These are phyloP conservation scores for Pegea sp. DNA, from an alignment of 23 tunicate species.

Conservation along the genomic window DNA sequence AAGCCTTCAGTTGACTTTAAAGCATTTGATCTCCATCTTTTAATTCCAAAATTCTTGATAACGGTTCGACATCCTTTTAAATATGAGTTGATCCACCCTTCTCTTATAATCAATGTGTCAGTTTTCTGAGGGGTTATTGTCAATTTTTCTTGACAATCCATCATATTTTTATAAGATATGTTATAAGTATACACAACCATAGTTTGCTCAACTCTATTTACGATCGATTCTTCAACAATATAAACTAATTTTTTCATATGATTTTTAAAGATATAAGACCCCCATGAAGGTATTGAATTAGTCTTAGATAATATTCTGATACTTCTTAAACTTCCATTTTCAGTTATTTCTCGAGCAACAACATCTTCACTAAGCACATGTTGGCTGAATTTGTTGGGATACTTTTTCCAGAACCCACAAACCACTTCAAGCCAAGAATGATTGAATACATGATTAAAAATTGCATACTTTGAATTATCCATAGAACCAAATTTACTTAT, in stretches of 20 bases:
- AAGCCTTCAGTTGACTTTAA: not conserved
- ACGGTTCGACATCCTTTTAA: not conserved
- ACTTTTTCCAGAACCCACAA: slow-evolving; percentile 59
- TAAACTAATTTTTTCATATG: not conserved
- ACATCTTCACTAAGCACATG: slow-evolving; percentile 1
- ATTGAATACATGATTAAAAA: slow-evolving; percentile 21
- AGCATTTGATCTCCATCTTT: not conserved
- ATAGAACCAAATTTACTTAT: too few species aligned
- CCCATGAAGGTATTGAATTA: not conserved
- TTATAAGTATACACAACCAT: not conserved
- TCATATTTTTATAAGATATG: not conserved
- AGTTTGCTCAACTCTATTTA: not conserved
- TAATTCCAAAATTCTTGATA: not conserved
- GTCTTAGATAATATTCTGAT: not conserved
- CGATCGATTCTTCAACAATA: not conserved
- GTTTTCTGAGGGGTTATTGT: not conserved
- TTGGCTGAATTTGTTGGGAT: slow-evolving; percentile 39
- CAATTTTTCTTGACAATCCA: not conserved
- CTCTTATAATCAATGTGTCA: not conserved
- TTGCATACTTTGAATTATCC: too few species aligned
- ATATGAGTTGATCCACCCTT: not conserved
- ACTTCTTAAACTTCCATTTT: not conserved
- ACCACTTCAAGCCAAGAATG: slow-evolving; percentile 50
- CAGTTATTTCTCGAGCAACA: not conserved
- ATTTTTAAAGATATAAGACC: not conserved